A percentile compares a stretch with the other conserved stretches of the same genome.
Evolutionary conservation across 2,888 invertebrate species (phyloP).

Genomic region (Chrysolina oricalcia): DNA sequence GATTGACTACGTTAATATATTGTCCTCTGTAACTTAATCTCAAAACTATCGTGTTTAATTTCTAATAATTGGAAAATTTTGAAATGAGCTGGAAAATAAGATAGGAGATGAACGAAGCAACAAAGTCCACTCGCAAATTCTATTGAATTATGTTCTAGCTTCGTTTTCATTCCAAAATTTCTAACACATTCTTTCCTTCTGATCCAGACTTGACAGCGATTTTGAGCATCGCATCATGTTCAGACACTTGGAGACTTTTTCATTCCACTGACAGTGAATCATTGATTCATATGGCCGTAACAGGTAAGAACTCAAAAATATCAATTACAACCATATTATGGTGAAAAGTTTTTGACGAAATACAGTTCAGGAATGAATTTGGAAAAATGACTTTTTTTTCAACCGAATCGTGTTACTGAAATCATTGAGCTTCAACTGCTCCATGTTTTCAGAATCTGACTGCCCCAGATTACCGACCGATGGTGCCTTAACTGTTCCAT

Average conservation of each 20-base stretch:
- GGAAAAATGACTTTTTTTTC: too few relatives aligned
- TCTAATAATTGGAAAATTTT: too few relatives aligned
- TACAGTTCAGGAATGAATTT: too few relatives aligned
- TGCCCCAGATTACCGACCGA: conserved; percentile 83
- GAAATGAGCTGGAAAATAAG: too few relatives aligned
- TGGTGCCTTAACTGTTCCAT: conserved; percentile 82
- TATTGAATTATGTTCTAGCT: too few relatives aligned
- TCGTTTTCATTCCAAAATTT: background rate
- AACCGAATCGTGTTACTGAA: background rate
- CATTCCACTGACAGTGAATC: conserved; percentile 77
- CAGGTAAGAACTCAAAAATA: conserved; percentile 70
- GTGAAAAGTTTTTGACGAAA: too few relatives aligned
- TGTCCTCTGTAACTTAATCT: too few relatives aligned
- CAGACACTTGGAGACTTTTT: conserved; percentile 83
- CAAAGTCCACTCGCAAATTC: too few relatives aligned
- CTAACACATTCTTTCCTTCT: background rate
- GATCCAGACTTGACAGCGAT: conserved; percentile 81
- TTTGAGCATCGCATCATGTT: conserved; percentile 83
- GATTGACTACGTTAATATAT: too few relatives aligned
- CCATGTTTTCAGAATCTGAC: conserved; percentile 76
- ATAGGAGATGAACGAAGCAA: too few relatives aligned
- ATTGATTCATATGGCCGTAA: conserved; percentile 82
- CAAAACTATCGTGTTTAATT: too few relatives aligned
- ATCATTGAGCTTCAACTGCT: background rate
- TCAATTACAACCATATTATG: background rate